A percentile compares a stretch with the other conserved stretches of the same genome.
These are phyloP conservation scores for Andrena praecox DNA, from an alignment of 2,888 invertebrate species.

Conservation along the genomic window DNA sequence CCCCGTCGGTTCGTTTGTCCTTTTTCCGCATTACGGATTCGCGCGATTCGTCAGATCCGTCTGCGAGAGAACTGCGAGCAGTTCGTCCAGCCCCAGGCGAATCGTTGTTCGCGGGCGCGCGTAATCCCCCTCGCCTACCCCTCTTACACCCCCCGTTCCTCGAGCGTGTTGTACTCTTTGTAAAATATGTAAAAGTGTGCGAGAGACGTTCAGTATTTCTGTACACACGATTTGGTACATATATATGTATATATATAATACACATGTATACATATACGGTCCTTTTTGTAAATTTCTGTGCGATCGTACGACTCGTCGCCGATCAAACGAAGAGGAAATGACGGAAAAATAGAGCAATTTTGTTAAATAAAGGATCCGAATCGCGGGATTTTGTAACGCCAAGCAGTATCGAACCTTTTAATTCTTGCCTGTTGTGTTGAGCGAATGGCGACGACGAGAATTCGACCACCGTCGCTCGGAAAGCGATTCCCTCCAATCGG, in stretches of 20 bases:
- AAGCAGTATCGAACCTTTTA: conserved; percentile 38
- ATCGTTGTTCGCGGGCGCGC: conserved; percentile 25
- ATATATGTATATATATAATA: not conserved
- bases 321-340: conserved; percentile 5
- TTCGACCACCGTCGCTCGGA: conserved; percentile 3
- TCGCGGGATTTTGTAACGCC: conserved; percentile 59
- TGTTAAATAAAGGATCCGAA: conserved; percentile 44
- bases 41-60: conserved; percentile 7
- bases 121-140: not conserved
- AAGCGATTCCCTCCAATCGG: conserved; percentile 1
- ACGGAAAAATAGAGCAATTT: conserved; percentile 11
- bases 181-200: conserved; percentile 60
- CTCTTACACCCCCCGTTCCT: conserved; percentile 18
- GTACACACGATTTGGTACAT: conserved; percentile 52
- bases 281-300: conserved; percentile 53
- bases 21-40: conserved; percentile 20
- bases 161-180: conserved; percentile 47
- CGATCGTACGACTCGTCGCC: conserved; percentile 45
- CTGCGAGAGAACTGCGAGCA: conserved; percentile 9
- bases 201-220: conserved; percentile 52
- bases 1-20: conserved; percentile 11
- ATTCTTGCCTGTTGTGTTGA: conserved; percentile 37
- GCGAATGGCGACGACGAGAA: not conserved
- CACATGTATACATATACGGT: conserved; percentile 1
- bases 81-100: conserved; percentile 25